phyloP scores from a whole-genome alignment of 53 echinoderm and acorn worm species.

The Arbacia lixula region DNA sequence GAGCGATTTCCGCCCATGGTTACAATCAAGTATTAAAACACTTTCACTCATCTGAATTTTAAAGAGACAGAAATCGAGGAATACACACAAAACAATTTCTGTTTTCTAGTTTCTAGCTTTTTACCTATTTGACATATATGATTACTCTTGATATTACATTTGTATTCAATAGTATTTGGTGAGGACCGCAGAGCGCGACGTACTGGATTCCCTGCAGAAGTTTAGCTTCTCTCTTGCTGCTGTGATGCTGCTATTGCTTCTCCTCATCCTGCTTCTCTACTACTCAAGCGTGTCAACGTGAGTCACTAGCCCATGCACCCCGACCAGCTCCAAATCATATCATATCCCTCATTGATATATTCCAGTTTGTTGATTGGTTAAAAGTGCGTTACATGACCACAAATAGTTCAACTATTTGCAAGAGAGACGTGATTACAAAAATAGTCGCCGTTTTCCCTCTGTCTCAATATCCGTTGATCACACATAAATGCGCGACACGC shows the following conservation, averaged over 20 bases:
- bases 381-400: not conserved
- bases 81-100: too few relatives aligned
- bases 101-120: too few relatives aligned
- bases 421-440: too few relatives aligned
- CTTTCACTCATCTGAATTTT: too few relatives aligned
- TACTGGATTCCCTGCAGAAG: not conserved
- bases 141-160: not conserved
- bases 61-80: too few relatives aligned
- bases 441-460: too few relatives aligned
- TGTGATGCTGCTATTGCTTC: not conserved
- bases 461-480: too few relatives aligned
- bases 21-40: not conserved
- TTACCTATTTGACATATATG: not conserved
- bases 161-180: not conserved
- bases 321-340: not conserved
- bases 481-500: too few relatives aligned
- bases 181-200: not conserved
- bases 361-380: not conserved
- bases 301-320: too few relatives aligned
- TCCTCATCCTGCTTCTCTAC: not conserved
- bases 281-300: not conserved
- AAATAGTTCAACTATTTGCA: not conserved
- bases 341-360: not conserved
- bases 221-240: conserved; percentile 10
- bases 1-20: too few relatives aligned